A percentile compares a stretch with the other conserved stretches of the same genome.
Evolutionary conservation across 1,140 invertebrate genomes (phyloP).

Genomic region (Chironomus tepperi): DNA sequence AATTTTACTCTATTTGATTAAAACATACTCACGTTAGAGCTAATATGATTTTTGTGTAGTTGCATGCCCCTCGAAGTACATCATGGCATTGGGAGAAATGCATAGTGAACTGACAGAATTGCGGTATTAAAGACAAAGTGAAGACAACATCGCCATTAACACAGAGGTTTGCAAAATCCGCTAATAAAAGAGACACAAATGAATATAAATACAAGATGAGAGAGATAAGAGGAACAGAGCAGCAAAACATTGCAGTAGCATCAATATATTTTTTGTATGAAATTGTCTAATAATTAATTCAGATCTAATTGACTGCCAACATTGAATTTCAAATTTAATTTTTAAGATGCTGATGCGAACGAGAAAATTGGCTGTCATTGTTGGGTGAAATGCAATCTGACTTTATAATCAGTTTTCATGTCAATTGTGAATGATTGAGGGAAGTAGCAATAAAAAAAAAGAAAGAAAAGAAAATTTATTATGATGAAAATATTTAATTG

Average conservation of each 20-base stretch:
- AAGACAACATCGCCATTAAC: too few relatives aligned
- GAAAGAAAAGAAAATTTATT: neutral
- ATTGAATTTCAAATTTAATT: slow-evolving; percentile 21
- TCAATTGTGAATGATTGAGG: slow-evolving; percentile 6
- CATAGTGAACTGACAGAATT: too few relatives aligned
- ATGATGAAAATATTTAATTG: slow-evolving; percentile 9
- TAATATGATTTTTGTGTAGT: too few relatives aligned
- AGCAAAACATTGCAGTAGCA: neutral
- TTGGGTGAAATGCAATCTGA: slow-evolving; percentile 12
- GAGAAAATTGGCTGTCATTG: slow-evolving; percentile 20
- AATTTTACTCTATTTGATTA: too few relatives aligned
- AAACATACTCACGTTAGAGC: too few relatives aligned
- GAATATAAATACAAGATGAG: too few relatives aligned
- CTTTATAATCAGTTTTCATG: neutral
- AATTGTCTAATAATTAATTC: slow-evolving; percentile 24
- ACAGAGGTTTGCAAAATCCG: too few relatives aligned
- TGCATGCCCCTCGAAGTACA: too few relatives aligned
- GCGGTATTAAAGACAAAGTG: too few relatives aligned
- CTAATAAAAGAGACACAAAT: too few relatives aligned
- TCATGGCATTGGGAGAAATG: too few relatives aligned
- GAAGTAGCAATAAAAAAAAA: neutral
- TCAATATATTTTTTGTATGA: neutral
- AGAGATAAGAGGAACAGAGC: neutral
- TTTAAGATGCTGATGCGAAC: neutral
- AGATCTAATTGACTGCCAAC: slow-evolving; percentile 23